phyloP scores from a whole-genome alignment of 2,797 vertebrate species.

The Hyperoplus immaculatus region DNA sequence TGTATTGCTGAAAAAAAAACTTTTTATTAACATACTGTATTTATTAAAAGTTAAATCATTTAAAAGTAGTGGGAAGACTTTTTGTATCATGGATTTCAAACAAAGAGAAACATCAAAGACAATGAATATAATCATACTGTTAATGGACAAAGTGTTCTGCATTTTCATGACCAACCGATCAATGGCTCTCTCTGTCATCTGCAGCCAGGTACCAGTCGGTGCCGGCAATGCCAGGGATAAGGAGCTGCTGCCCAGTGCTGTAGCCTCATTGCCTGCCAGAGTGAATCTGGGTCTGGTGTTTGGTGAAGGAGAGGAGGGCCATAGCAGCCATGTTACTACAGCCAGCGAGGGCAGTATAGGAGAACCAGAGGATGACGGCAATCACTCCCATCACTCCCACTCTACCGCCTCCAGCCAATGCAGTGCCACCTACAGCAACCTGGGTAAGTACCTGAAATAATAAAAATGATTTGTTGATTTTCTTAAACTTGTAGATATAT shows the following conservation, averaged over 20 bases:
- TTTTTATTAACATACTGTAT: too few relatives aligned
- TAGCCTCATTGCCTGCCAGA: constrained; percentile 79
- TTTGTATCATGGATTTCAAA: background rate
- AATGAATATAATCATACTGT: background rate
- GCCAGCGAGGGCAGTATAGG: constrained; percentile 76
- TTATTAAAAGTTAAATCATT: too few relatives aligned
- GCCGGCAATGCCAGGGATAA: constrained; percentile 77
- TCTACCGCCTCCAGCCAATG: constrained; percentile 88
- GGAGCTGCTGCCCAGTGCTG: constrained; percentile 74
- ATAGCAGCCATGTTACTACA: constrained; percentile 60
- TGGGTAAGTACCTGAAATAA: constrained; percentile 86
- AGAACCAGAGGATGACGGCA: constrained; percentile 84
- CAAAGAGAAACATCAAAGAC: constrained; percentile 2
- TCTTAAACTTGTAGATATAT: background rate
- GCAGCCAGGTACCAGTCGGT: constrained; percentile 88
- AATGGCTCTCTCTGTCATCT: constrained; percentile 59
- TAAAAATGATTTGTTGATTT: background rate
- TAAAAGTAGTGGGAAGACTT: background rate
- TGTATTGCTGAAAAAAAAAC: background rate
- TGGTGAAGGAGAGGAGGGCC: constrained; percentile 52
- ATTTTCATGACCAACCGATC: constrained; percentile 12
- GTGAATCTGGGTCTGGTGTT: constrained; percentile 78
- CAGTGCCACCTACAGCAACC: constrained; percentile 96
- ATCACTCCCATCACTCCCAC: constrained; percentile 76
- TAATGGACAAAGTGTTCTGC: constrained; percentile 12